Conservation (phyloP, 2,113 vertebrate genomes). For the Dromas ardeola region DNA sequence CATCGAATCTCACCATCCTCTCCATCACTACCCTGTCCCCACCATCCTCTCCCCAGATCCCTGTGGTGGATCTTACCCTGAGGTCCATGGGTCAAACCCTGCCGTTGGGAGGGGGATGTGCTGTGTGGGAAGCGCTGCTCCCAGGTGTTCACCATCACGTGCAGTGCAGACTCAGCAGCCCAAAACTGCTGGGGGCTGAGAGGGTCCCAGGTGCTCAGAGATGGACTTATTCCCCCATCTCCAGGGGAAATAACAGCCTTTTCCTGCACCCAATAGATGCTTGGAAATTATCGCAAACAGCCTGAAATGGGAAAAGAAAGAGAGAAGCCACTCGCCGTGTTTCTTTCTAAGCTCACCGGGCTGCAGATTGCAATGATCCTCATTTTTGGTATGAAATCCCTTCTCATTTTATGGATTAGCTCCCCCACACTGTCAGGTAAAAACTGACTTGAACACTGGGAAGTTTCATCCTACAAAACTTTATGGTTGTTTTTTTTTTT, state of each 20-base stretch:
- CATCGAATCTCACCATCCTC: accelerated
- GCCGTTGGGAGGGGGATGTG: not conserved
- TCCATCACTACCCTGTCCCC: not conserved
- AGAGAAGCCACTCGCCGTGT: not conserved
- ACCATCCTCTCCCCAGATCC: not conserved
- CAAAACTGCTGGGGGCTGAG: not conserved
- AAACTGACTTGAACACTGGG: not conserved
- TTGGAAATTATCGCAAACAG: not conserved
- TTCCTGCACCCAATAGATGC: not conserved
- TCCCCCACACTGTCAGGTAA: not conserved
- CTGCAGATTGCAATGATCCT: not conserved
- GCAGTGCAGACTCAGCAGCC: not conserved
- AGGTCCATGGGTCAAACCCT: not conserved
- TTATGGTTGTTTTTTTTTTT: not conserved
- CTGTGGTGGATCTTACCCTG: not conserved
- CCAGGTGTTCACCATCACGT: not conserved
- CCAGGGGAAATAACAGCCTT: not conserved
- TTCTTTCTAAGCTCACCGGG: not conserved
- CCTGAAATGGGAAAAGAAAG: not conserved
- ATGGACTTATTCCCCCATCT: not conserved
- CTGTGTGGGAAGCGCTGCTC: accelerated
- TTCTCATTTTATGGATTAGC: not conserved
- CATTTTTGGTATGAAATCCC: not conserved
- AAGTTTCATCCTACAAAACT: not conserved
- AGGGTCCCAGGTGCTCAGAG: not conserved